Evolutionary conservation across 2,797 vertebrate species (phyloP).

Genomic region (Hirundo rustica): DNA sequence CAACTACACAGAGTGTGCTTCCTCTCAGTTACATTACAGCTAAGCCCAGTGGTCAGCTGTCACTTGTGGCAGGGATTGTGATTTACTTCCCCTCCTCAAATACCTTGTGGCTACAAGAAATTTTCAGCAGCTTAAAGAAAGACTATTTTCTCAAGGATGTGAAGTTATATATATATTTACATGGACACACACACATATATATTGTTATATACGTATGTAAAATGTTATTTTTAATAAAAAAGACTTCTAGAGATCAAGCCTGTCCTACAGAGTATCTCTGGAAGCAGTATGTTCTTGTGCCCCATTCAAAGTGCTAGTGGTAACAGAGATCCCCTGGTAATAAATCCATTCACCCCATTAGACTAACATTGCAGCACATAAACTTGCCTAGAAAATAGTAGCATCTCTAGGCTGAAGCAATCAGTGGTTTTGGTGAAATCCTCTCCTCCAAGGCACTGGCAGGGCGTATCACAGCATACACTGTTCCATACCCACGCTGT

Average conservation of each 20-base stretch:
- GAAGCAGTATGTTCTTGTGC: not conserved
- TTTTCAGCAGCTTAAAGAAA: not conserved
- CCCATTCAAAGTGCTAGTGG: not conserved
- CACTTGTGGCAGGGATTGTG: not conserved
- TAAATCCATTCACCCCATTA: not conserved
- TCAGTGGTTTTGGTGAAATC: not conserved
- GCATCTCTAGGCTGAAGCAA: not conserved
- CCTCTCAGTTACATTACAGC: not conserved
- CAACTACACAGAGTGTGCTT: not conserved
- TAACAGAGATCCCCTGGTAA: not conserved
- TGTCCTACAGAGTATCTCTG: not conserved
- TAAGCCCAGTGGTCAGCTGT: not conserved
- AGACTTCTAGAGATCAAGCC: not conserved
- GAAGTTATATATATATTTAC: not conserved
- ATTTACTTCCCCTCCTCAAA: not conserved
- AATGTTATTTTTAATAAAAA: not conserved
- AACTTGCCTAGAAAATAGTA: not conserved
- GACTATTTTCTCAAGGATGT: not conserved
- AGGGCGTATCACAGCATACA: not conserved
- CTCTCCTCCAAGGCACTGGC: not conserved
- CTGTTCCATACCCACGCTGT: not conserved
- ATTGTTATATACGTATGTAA: not conserved
- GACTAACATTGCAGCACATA: not conserved
- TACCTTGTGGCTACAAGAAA: not conserved
- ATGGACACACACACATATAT: fast-evolving